phyloP scores from a whole-genome alignment of 2,888 invertebrate species.

The Myopa testacea region DNA sequence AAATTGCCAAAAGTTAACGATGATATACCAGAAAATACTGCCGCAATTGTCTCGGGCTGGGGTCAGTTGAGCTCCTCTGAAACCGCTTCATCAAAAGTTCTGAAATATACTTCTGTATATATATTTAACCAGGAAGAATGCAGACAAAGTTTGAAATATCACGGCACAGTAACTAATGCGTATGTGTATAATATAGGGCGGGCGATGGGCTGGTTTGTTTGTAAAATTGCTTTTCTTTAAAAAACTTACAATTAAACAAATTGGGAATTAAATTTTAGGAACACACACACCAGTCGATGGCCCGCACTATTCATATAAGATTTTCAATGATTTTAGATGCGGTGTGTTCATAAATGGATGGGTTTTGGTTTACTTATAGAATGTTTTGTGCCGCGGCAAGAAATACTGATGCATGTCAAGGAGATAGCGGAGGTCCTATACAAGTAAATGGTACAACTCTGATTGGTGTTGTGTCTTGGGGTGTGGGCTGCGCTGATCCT shows the following conservation, averaged over 20 bases:
- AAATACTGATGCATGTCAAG: conserved; percentile 63
- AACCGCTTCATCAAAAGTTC: conserved; percentile 54
- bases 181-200: conserved; percentile 48
- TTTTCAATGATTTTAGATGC: not conserved
- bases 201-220: no score
- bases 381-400: conserved; percentile 65
- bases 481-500: conserved; percentile 65
- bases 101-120: conserved; percentile 59
- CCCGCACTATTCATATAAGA: no score
- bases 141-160: conserved; percentile 51
- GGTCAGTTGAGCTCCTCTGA: conserved; percentile 60
- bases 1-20: conserved; percentile 50
- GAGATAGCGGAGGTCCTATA: conserved; percentile 64
- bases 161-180: conserved; percentile 63
- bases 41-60: conserved; percentile 62
- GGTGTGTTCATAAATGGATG: not conserved
- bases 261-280: no score
- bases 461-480: conserved; percentile 64
- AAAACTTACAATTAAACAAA: no score
- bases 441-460: conserved; percentile 53
- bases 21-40: conserved; percentile 49
- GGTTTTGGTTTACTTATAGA: conserved; percentile 45
- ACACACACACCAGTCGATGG: no score
- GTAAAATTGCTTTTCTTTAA: not conserved
- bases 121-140: conserved; percentile 60